Base-by-base conservation (phyloP, 2,797 vertebrate species). In the Neosalanx taihuensis region DNA sequence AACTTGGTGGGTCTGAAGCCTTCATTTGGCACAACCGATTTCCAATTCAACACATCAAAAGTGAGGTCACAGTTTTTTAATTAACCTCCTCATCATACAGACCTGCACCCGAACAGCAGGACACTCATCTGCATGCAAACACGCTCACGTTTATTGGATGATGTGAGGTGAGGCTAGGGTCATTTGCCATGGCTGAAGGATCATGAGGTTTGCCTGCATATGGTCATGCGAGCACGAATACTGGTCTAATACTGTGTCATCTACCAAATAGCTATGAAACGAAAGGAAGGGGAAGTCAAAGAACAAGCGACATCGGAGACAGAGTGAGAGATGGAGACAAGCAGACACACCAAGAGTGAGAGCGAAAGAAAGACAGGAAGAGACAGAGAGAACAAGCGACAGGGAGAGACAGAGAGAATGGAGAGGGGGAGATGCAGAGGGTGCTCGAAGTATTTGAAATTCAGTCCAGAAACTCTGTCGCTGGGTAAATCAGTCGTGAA, bases 401-500 rank as follows among this genome's bases (percentile, higher is more conserved):
- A 56, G 1, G 5, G 51, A 56, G 20, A 12, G 13, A 61, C 57
- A 59, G 23, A 58, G 12, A 23, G 6, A 5, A 63, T 6, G 30
- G 61, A 33, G 29, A 26, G 31, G 17, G 61, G 33, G 17, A 12
- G 10, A 64, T 20, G 31, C n/a, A 18, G 35, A 9, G n/a, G 18
- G 18, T 3, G 29, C n/a, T 20, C 18, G 3, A 3, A 12, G 61
- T 64, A 20, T 35, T 64, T 66, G 26, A 15, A 66, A 51, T 51
- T 66, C 64, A 51, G 37, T 66, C 12, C 23, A 66, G 23, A 65
- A 46, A 51, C 46, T 66, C 64, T 66, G 23, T 10, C 6, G 26
- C 29, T 51, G 12, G 23, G 20, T 26, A 66, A 51, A 29, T 66
- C 64, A 66, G 64, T 51, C 20, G 64, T 51, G 64, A 66, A 66